phyloP scores from a whole-genome alignment of 1,140 invertebrate species.

The Drosophila kurseongensis region DNA sequence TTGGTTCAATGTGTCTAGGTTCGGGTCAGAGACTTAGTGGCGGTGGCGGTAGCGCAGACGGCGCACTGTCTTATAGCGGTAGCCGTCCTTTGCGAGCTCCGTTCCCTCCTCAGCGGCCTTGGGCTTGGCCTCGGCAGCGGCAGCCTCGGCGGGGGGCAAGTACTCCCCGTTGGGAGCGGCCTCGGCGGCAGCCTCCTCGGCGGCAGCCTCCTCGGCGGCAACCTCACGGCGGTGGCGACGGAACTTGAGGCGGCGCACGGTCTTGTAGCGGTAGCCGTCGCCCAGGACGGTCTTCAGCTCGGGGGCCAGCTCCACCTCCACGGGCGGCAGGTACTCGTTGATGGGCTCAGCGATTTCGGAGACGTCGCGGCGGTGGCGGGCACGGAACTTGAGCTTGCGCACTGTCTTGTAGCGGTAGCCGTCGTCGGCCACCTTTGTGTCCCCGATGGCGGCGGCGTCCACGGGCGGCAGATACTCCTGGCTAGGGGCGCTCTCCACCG shows the following conservation, averaged over 20 bases:
- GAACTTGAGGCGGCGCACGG: constrained; percentile 60
- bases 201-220: constrained; percentile 67
- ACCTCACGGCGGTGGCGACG: constrained; percentile 65
- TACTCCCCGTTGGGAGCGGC: constrained; percentile 63
- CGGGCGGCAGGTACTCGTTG: constrained; percentile 3
- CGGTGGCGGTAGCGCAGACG: constrained; percentile 75
- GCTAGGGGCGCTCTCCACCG: constrained; percentile 47
- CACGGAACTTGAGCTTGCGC: constrained; percentile 6
- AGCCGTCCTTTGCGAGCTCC: constrained; percentile 74
- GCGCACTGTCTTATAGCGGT: constrained; percentile 80
- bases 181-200: constrained; percentile 50
- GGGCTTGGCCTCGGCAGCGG: constrained; percentile 23
- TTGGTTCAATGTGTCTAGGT: constrained; percentile 69
- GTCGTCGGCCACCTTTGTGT: background rate
- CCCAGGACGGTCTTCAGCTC: constrained; percentile 1
- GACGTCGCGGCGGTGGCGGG: constrained; percentile 15
- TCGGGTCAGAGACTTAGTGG: constrained; percentile 53
- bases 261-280: constrained; percentile 70
- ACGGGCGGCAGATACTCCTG: constrained; percentile 2
- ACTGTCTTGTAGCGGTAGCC: constrained; percentile 1
- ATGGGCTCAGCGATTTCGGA: constrained; percentile 34
- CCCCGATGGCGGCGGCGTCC: constrained; percentile 41
- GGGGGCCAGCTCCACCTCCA: background rate
- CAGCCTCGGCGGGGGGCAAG: constrained; percentile 63
- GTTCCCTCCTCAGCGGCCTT: constrained; percentile 63